These are phyloP conservation scores for Xylota sylvarum DNA, from an alignment of 2,888 invertebrate species.

Conservation along the genomic window DNA sequence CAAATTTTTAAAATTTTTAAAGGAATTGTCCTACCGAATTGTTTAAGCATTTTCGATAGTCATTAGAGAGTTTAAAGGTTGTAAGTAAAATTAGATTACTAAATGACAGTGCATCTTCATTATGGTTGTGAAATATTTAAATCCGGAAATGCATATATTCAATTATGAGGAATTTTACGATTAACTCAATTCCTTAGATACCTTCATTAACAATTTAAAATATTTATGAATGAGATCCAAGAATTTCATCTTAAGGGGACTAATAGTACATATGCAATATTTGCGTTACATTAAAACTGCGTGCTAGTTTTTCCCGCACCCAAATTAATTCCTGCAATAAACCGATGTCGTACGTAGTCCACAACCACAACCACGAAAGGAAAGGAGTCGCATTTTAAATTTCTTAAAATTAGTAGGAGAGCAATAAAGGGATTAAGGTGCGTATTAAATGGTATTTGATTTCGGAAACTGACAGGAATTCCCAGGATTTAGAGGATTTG, in stretches of 20 bases:
- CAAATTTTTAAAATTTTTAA: not conserved
- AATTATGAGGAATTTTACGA: not conserved
- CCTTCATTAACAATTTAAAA: not conserved
- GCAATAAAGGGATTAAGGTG: constrained; percentile 6
- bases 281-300: no score
- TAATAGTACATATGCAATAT: no score
- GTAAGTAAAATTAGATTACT: not conserved
- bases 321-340: no score
- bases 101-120: not conserved
- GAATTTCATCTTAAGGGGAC: no score
- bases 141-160: no score
- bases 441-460: not conserved
- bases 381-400: not conserved
- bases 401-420: no score
- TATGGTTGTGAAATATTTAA: not conserved
- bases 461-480: not conserved
- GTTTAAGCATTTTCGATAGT: no score
- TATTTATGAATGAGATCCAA: not conserved
- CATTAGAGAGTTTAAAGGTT: not conserved
- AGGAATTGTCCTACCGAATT: no score
- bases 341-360: no score
- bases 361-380: no score
- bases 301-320: no score
- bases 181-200: no score
- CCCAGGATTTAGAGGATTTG: not conserved